A percentile compares a stretch with the other conserved stretches of the same genome.
These are phyloP conservation scores for Phoxinus phoxinus DNA, from an alignment of 2,113 vertebrate genomes.

Conservation along the genomic window DNA sequence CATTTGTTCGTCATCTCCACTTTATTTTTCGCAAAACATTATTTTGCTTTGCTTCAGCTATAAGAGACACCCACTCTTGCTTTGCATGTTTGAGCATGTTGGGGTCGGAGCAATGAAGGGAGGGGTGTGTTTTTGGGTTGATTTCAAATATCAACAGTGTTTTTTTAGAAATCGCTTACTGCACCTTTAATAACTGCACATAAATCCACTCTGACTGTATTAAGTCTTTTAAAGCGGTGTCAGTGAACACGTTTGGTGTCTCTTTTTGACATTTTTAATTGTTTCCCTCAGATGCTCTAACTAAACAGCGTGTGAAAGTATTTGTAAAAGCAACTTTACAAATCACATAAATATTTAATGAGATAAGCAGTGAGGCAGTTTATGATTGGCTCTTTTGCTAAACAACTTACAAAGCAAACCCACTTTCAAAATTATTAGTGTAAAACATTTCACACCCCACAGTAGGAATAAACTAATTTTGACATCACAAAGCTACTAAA, in stretches of 20 bases:
- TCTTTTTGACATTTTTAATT: neutral
- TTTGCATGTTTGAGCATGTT: no score
- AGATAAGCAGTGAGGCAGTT: neutral
- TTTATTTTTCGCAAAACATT: no score
- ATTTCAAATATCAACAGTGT: no score
- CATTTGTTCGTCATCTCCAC: no score
- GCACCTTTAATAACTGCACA: neutral
- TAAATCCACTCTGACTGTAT: neutral
- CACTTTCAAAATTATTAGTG: neutral
- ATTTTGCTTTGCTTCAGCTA: no score
- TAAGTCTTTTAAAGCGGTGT: neutral
- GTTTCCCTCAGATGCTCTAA: neutral
- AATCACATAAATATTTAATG: neutral
- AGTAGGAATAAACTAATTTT: neutral
- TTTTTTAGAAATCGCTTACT: no score
- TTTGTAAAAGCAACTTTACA: conserved; percentile 1
- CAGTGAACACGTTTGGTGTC: neutral
- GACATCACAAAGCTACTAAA: neutral
- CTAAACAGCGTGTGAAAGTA: conserved; percentile 7
- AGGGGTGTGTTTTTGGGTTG: no score
- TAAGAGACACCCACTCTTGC: no score
- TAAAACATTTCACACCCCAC: neutral
- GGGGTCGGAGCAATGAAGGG: no score
- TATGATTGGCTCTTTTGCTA: conserved; percentile 7
- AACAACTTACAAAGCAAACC: neutral